Base-by-base conservation (phyloP, 2,797 vertebrate species). In the Sylvilagus floridanus region DNA sequence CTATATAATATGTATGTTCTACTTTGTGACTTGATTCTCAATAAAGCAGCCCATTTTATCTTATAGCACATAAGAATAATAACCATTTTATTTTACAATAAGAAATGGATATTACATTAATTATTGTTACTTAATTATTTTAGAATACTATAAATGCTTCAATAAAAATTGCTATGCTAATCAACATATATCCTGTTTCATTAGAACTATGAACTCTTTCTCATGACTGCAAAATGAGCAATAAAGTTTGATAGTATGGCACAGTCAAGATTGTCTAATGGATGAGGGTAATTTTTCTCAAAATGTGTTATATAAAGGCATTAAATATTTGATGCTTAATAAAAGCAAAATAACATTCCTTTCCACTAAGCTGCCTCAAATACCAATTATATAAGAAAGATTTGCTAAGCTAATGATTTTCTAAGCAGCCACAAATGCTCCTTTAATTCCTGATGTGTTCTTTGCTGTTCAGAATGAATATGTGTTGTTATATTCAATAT, bases 241-340 rank as follows among this genome's bases (percentile, higher is more conserved):
- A 92, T 86, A 75, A 96, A 96, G 75, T 96, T 78, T 92, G 90
- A 97, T 90, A 85, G 94, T 87, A 73, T 28, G 28, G 75, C 50
- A 60, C 87, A 97, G 71, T 77, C 13, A n/a, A 95, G 94, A 95
- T 26, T 92, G 95, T 66, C 72, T 94, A 72, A 84, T 93, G 47
- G 94, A 95, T 93, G 90, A 94, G 90, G 85, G 32, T 71, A 69
- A 88, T 96, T 97, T 97, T 95, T 91, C 94, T 94, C 75, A 95
- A 96, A 96, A 94, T 54, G 68, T 95, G 30, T 90, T 97, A 96
- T 93, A 96, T 54, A 83, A 96, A 95, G 42, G 75, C 93, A 96
- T 96, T 97, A 95, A 97, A 96, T 96, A 97, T 96, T 82, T 96
- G 96, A 95, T 96, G 95, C 91, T 96, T 97, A 97, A 95, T 97